Percentiles rank a stretch among this genome's conserved stretches.
phyloP scores from a whole-genome alignment of 2,113 vertebrate species.

The Romanogobio albipinnatus region DNA sequence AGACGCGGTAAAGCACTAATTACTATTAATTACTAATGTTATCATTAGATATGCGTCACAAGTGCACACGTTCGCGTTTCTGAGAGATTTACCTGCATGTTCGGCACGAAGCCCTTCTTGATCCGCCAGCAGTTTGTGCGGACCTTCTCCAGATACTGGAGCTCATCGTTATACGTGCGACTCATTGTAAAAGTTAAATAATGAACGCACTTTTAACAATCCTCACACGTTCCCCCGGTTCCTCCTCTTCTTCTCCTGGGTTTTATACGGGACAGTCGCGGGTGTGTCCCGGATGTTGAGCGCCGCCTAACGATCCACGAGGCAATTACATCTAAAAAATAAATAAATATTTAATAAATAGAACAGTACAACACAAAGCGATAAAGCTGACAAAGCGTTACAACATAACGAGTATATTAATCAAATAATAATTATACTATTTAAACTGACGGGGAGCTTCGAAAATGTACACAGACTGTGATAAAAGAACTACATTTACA shows the following conservation, averaged over 20 bases:
- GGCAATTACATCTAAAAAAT: neutral
- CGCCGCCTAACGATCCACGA: neutral
- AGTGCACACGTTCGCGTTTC: neutral
- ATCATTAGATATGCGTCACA: neutral
- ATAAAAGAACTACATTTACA: no score
- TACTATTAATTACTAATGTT: neutral
- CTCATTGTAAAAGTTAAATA: slow-evolving; percentile 77
- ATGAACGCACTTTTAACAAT: neutral
- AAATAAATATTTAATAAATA: neutral
- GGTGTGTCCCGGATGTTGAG: neutral
- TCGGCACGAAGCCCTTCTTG: slow-evolving; percentile 95
- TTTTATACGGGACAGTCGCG: neutral
- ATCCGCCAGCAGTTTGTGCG: slow-evolving; percentile 90
- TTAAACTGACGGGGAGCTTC: neutral
- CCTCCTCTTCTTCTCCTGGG: neutral
- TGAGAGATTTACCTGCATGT: slow-evolving; percentile 86
- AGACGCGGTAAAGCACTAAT: neutral
- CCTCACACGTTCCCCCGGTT: neutral
- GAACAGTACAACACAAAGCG: no score
- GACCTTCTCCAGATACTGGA: slow-evolving; percentile 93
- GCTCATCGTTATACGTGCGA: slow-evolving; percentile 94
- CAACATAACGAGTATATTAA: neutral
- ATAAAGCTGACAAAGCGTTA: no score
- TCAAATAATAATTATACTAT: neutral
- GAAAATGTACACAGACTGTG: neutral